Conservation (phyloP, 2,797 vertebrate genomes). For the Manis javanica region DNA sequence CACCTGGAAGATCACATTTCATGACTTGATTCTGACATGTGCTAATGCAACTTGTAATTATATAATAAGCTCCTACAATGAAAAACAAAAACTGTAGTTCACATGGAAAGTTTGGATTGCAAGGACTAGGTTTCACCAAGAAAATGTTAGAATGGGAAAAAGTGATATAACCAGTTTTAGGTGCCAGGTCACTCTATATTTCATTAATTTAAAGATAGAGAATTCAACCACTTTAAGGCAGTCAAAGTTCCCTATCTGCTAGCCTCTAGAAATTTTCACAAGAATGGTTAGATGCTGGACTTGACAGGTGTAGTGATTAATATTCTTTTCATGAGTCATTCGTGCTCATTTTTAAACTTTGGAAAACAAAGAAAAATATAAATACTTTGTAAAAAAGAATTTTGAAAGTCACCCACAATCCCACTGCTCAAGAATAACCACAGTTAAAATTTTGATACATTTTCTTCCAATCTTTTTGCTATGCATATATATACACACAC, state of each 20-base stretch:
- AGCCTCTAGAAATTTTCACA: background rate
- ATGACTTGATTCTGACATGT: constrained; percentile 32
- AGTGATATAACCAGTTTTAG: background rate
- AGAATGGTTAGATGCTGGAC: background rate
- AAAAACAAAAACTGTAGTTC: background rate
- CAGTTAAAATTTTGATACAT: background rate
- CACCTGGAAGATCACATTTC: background rate
- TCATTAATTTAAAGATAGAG: constrained; percentile 12
- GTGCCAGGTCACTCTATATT: background rate
- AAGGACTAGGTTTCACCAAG: background rate
- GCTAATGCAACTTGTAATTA: background rate
- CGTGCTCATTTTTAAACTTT: constrained; percentile 36
- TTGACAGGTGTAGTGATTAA: background rate
- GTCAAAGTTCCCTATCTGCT: background rate
- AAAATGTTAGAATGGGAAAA: background rate
- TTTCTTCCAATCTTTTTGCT: background rate
- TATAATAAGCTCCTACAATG: background rate
- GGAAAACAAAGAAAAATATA: constrained; percentile 12
- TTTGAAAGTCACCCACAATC: background rate
- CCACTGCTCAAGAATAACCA: background rate
- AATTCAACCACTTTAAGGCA: constrained; percentile 19
- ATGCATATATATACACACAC: background rate
- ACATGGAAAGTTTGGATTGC: background rate
- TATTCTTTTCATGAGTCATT: background rate
- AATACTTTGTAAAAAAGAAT: background rate